These are phyloP conservation scores for Myotis pilosus DNA, from an alignment of 2,797 vertebrate species.

Conservation along the genomic window DNA sequence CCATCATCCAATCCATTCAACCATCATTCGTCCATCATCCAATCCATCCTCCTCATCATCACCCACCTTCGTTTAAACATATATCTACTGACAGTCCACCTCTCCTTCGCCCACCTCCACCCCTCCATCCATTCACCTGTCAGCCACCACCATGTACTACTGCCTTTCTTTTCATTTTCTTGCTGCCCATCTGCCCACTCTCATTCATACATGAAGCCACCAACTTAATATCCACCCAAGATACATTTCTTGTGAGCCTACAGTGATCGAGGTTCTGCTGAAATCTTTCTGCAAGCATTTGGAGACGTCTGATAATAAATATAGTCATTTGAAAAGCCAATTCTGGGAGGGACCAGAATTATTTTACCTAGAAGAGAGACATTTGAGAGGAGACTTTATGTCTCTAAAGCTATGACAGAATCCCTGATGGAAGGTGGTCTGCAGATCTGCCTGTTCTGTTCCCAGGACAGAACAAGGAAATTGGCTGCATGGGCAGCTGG, in stretches of 20 bases:
- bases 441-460: not conserved
- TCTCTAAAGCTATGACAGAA: not conserved
- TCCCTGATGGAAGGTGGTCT: not conserved
- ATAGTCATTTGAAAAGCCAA: not conserved
- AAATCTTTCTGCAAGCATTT: not conserved
- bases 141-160: not conserved
- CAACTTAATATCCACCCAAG: not conserved
- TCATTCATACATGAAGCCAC: not conserved
- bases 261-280: not conserved
- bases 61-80: not conserved
- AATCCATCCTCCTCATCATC: not conserved
- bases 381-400: not conserved
- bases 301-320: not conserved
- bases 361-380: not conserved
- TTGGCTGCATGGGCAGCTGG: not conserved
- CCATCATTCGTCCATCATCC: not conserved
- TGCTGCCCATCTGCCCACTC: not conserved
- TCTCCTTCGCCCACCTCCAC: not conserved
- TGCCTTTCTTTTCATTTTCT: not conserved
- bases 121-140: not conserved
- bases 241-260: not conserved
- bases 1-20: not conserved
- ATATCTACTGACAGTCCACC: not conserved
- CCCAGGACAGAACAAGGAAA: not conserved
- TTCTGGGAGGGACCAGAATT: not conserved